Evolutionary conservation across 2,888 invertebrate species (phyloP), one percentile per base, ranked within the genome.

Genomic region (Cinara cedri): DNA sequence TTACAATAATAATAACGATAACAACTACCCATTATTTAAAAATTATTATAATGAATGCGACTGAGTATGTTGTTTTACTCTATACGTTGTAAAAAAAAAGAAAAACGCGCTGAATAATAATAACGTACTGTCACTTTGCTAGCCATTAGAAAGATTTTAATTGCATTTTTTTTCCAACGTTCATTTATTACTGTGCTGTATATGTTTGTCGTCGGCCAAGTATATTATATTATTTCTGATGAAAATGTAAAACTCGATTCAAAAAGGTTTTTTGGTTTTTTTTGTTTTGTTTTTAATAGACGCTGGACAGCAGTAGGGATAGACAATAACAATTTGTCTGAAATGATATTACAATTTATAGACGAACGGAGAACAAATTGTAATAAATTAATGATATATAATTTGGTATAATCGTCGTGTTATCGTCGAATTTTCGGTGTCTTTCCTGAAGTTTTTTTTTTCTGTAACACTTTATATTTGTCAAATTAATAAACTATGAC

Each of bases 11-110:
- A 72, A 71, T 44, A 44, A 71, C 4, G 21, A 63, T 13, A 46
- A 71, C 16, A 55, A 42, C 14, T 44, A 44, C 44, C 68, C 49
- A 26, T 72, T 26, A 72, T 62, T 62, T 46, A 49, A 14, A 49
- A 72, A 72, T 72, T 72, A 62, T 72, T 34, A 62, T 72, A 72
- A 72, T 49, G 72, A 72, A 49, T 14, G 72, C 26, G 62, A 72
- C 60, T 49, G 62, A 72, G 49, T 72, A 34, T 49, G 46, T 72
- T 72, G 49, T 72, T 62, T 72, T 49, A 62, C 26, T 62, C 49
- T 72, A 51, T n/a, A 19, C 49, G 60, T 62, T 46, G 34, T 34
- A 34, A 34, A n/a, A 72, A 57, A 72, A 72, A 72, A 49, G 24
- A 72, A 46, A 51, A 62, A 62, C 6, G 34, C 49, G 14, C 72